Evolutionary conservation across 1,140 invertebrate genomes (phyloP), one percentile per base, ranked within the genome.

Genomic region (Dinothrombium tinctorium): DNA sequence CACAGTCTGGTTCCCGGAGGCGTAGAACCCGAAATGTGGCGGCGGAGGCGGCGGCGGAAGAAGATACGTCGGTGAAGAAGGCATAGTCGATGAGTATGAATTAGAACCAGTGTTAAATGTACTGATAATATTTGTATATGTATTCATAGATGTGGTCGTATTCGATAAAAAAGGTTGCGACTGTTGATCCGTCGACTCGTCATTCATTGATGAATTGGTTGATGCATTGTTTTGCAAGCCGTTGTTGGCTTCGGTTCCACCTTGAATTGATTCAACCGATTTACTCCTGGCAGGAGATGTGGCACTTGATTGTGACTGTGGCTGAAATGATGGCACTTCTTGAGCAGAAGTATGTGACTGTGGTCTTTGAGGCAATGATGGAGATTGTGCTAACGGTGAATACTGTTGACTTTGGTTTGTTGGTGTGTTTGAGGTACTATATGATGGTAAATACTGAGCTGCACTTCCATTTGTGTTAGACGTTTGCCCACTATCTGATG

Each of bases 141-240:
- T 51, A 50, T 47, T 50, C 50, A 51, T 50, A 50, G 50, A 51
- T 47, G 50, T 50, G 44, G 50, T 50, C 49, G 50, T 48, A 50
- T 45, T 50, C 44, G 45, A 48, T 51, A 51, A 50, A 51, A 51
- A 51, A 51, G 41, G 41, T 23, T 47, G 47, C 15, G 33, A 17
- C 6, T 40, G 19, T 26, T 9, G 11, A 28, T 26, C n/a, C 5
- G 6, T 7, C 9, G 7, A 6, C n/a, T 41, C 22, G 28, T 24
- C 11, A 41, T 31, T 28, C n/a, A 19, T 11, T 11, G 12, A 11
- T 37, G 9, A 17, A 28, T 7, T 7, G n/a, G 8, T n/a, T 28
- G 8, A 8, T 28, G 26, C 8, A 28, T 7, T 9, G n/a, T n/a
- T n/a, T 7, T 28, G 8, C n/a, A n/a, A 8, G n/a, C 26, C n/a